Base-by-base conservation (phyloP, 1,140 invertebrate species). In the Rhizoglyphus robini region DNA sequence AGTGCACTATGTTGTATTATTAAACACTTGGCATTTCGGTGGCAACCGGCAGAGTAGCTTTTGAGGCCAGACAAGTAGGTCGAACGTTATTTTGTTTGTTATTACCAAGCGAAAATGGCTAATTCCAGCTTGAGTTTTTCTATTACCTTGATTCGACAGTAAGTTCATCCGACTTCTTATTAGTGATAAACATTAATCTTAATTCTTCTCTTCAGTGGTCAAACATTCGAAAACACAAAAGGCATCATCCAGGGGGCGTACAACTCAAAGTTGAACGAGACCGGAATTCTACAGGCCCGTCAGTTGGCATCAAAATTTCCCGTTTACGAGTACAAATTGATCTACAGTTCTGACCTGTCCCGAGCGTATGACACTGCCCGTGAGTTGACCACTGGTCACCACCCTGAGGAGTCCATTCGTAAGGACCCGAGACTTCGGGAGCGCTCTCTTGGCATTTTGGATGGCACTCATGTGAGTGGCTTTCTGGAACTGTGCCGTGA, bases 371-470 rank as follows among this genome's bases (percentile, higher is more conserved):
- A 68, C 18, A 68, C 67, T 20, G 13, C 15, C n/a, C 1, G 31
- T 18, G 25, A 31, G 2, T 23, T 68, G 4, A 32, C 62, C 27
- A 54, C 36, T 41, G 36, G 36, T 11, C 36, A 18, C 8, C 36
- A 31, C 4, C 30, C 54, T 38, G 5, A 57, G n/a, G 5, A 51
- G n/a, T 8, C 8, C 2, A 68, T 67, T 20, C 20, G 15, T 13
- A 67, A 32, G 13, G 60, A 65, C 54, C n/a, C 15, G 1, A 5
- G 23, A 31, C 47, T 68, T 11, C 23, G 65, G 31, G 67, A 68
- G 63, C 54, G 67, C 11, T 30, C 20, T 18, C 67, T 68, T 34
- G 67, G 67, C 41, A 27, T 29, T 1, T n/a, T 62, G 5, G 67
- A 68, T 49, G 65, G 65, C 15, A 27, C 36, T 29, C n/a, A 25